A percentile compares a stretch with the other conserved stretches of the same genome.
Evolutionary conservation across 1,140 invertebrate species (phyloP).

Genomic region (Mesaphorura yosii): DNA sequence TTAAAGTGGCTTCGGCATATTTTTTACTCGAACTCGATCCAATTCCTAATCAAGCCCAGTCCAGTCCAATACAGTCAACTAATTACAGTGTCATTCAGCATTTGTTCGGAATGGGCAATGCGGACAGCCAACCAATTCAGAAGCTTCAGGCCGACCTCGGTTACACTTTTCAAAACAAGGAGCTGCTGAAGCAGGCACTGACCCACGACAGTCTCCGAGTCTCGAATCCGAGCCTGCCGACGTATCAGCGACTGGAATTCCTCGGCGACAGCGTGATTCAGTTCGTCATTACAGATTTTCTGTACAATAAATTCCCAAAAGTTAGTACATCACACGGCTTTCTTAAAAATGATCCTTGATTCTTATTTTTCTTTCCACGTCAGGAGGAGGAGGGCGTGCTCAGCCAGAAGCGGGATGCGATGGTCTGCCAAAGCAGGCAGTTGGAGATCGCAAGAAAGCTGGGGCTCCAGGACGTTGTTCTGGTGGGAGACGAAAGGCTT

Average conservation of each 20-base stretch:
- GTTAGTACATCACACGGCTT: too few species aligned
- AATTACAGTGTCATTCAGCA: too few species aligned
- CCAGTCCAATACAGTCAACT: not conserved
- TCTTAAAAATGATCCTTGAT: too few species aligned
- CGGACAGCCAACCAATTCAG: too few species aligned
- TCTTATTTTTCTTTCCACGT: too few species aligned
- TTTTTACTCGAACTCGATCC: not conserved
- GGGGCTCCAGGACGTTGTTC: too few species aligned
- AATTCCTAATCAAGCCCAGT: not conserved
- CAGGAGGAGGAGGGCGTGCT: too few species aligned
- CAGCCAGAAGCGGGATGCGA: too few species aligned
- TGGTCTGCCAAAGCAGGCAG: too few species aligned
- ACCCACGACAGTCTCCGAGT: constrained; percentile 9
- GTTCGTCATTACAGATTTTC: constrained; percentile 6
- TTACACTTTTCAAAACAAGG: constrained; percentile 4
- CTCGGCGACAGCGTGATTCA: constrained; percentile 11
- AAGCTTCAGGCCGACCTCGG: not conserved
- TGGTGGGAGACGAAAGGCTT: too few species aligned
- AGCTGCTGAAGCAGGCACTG: constrained; percentile 3
- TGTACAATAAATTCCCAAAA: not conserved
- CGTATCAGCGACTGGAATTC: constrained; percentile 11
- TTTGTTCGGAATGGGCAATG: not conserved
- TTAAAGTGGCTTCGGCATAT: not conserved
- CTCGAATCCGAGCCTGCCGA: not conserved
- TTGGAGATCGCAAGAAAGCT: too few species aligned